Evolutionary conservation across 2,113 vertebrate genomes (phyloP).

Genomic region (Chionomys nivalis): DNA sequence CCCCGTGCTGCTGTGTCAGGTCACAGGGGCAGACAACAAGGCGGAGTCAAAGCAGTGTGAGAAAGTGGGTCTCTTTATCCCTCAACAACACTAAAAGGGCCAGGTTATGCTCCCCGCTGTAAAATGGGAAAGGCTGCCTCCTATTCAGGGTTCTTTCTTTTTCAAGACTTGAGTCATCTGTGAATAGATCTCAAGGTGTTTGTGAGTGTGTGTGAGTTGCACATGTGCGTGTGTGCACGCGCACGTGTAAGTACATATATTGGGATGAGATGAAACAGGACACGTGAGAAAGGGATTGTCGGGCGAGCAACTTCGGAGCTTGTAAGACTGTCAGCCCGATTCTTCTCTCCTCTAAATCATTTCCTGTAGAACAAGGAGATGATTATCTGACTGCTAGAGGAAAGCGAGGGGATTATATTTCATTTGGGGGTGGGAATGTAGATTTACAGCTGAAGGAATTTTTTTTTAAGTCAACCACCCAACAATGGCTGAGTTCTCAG

Average conservation of each 20-base stretch:
- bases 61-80: neutral
- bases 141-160: slow-evolving; percentile 16
- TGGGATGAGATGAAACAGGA: slow-evolving; percentile 42
- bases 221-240: neutral
- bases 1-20: neutral
- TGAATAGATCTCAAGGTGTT: slow-evolving; percentile 21
- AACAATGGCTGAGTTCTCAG: slow-evolving; percentile 64
- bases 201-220: neutral
- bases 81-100: neutral
- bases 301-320: slow-evolving; percentile 63
- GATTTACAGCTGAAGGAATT: slow-evolving; percentile 75
- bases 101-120: neutral
- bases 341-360: slow-evolving; percentile 79
- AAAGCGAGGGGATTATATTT: slow-evolving; percentile 74
- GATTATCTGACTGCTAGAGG: slow-evolving; percentile 78
- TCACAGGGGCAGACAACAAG: neutral
- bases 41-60: slow-evolving; percentile 14
- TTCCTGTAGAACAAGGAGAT: slow-evolving; percentile 80
- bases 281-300: slow-evolving; percentile 54
- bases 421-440: slow-evolving; percentile 73
- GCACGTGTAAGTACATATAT: neutral
- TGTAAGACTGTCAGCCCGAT: slow-evolving; percentile 63
- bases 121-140: neutral
- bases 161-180: neutral
- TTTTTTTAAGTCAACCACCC: slow-evolving; percentile 69